phyloP scores from a whole-genome alignment of 2,797 vertebrate genomes.

The Lithobates pipiens region DNA sequence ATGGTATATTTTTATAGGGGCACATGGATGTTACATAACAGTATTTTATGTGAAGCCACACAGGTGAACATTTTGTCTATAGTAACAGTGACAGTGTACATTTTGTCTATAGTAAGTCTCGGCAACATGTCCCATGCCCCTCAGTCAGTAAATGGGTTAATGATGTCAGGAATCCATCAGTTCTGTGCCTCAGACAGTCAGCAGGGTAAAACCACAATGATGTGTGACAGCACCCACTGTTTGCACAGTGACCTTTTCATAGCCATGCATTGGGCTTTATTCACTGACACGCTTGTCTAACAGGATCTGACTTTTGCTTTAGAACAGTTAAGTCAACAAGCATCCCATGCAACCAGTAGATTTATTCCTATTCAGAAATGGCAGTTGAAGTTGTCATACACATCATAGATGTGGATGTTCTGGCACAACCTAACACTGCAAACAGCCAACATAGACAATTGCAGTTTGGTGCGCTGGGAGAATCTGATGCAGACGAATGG shows the following conservation, averaged over 20 bases:
- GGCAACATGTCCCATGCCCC: neutral
- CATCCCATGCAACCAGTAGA: neutral
- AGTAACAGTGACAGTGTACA: neutral
- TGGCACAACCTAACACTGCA: too few species aligned
- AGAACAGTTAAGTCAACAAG: constrained; percentile 41
- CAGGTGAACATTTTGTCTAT: neutral
- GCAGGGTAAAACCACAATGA: constrained; percentile 25
- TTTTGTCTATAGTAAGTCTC: neutral
- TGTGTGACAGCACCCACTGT: constrained; percentile 47
- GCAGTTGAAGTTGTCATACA: neutral
- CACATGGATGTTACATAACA: too few species aligned
- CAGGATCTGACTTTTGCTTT: constrained; percentile 52
- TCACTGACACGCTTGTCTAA: constrained; percentile 43
- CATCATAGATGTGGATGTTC: neutral
- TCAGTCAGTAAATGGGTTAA: constrained; percentile 32
- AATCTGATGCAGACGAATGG: too few species aligned
- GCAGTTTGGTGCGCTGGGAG: too few species aligned
- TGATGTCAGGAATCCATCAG: constrained; percentile 12
- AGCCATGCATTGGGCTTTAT: constrained; percentile 35
- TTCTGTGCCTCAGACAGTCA: constrained; percentile 35
- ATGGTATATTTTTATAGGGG: too few species aligned
- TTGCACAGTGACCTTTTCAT: constrained; percentile 55
- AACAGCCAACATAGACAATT: too few species aligned
- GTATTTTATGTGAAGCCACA: too few species aligned
- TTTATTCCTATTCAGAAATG: neutral